A percentile compares a stretch with the other conserved stretches of the same genome.
Conservation (phyloP, 2,113 vertebrate species). For the Melozone crissalis region DNA sequence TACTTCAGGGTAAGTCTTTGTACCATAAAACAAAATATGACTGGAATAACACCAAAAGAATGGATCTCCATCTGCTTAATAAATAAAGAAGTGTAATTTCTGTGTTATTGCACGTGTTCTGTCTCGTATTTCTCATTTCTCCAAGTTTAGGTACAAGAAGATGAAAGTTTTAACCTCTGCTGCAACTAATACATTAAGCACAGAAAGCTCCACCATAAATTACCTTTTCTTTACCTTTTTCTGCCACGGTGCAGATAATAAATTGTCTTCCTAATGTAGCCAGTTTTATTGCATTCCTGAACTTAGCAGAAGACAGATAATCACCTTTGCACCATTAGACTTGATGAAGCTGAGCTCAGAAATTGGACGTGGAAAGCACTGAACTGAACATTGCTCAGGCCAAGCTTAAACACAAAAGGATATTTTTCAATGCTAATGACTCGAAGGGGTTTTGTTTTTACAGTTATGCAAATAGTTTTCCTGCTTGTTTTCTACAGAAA, state of each 20-base stretch:
- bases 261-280: constrained; percentile 5
- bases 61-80: not conserved
- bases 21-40: not conserved
- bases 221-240: constrained; percentile 6
- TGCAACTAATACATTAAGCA: not conserved
- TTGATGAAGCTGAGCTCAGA: constrained; percentile 8
- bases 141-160: not conserved
- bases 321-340: not conserved
- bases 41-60: not conserved
- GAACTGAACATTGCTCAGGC: not conserved
- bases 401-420: not conserved
- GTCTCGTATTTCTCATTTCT: not conserved
- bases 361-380: not conserved
- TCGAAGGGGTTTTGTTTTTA: not conserved
- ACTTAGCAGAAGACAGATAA: not conserved
- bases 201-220: not conserved
- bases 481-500: not conserved
- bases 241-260: not conserved
- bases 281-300: not conserved
- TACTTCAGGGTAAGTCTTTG: not conserved
- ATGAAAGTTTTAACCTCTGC: not conserved
- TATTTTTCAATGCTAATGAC: not conserved
- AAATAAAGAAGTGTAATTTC: not conserved
- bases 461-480: not conserved
- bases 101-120: rapidly evolving